Conservation (phyloP, 2,113 vertebrate species). For the Arenaria interpres region DNA sequence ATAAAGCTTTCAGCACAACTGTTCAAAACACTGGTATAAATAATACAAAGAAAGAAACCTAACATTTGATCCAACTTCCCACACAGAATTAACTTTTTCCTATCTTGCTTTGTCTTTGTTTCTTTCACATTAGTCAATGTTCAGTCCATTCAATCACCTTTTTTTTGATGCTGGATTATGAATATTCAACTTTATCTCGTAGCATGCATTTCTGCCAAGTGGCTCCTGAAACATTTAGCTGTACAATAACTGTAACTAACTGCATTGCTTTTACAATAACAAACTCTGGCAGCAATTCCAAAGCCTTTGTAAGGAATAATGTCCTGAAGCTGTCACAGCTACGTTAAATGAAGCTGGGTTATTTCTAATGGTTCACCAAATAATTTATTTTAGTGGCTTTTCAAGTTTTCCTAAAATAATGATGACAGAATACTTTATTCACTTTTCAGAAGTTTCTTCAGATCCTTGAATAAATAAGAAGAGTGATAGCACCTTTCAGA, state of each 20-base stretch:
- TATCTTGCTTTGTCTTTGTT: background rate
- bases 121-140: slow-evolving; percentile 7
- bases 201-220: background rate
- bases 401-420: slow-evolving; percentile 27
- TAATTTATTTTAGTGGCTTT: slow-evolving; percentile 8
- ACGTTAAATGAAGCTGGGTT: background rate
- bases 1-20: slow-evolving; percentile 58
- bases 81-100: background rate
- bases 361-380: slow-evolving; percentile 23
- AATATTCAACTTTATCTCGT: background rate
- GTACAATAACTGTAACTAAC: background rate
- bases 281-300: slow-evolving; percentile 48
- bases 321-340: slow-evolving; percentile 23
- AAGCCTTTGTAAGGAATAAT: slow-evolving; percentile 13
- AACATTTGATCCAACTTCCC: background rate
- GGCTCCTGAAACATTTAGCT: slow-evolving; percentile 25
- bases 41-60: slow-evolving; percentile 46
- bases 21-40: slow-evolving; percentile 48
- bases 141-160: slow-evolving; percentile 1
- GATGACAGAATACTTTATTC: slow-evolving; percentile 13
- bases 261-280: slow-evolving; percentile 50
- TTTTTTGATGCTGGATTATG: background rate
- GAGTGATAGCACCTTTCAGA: background rate
- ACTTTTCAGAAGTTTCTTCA: slow-evolving; percentile 12
- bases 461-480: slow-evolving; percentile 45